Percentiles rank a stretch among this genome's conserved stretches.
Conservation (phyloP, 2,888 invertebrate species). For the Tenthredo mesomela region DNA sequence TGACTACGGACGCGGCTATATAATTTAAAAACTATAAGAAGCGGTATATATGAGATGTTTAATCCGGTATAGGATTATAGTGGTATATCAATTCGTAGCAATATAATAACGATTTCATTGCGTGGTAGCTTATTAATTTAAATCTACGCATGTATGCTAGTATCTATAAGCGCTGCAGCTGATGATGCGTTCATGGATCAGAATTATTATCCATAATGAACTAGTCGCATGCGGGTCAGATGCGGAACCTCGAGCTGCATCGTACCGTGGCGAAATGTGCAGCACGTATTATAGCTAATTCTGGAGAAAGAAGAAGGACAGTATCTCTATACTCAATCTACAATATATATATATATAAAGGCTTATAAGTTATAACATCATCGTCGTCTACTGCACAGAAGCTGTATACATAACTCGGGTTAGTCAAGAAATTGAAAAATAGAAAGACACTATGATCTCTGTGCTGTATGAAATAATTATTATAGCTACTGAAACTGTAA, state of each 20-base stretch:
- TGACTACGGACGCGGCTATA: neutral
- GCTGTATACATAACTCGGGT: neutral
- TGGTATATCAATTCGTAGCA: constrained; percentile 17
- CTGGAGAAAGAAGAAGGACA: constrained; percentile 32
- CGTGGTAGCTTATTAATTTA: constrained; percentile 21
- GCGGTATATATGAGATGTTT: neutral
- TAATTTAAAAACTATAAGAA: neutral
- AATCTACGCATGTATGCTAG: neutral
- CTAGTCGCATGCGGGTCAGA: constrained; percentile 18
- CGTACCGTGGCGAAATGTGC: constrained; percentile 34
- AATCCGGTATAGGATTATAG: neutral
- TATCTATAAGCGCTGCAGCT: constrained; percentile 8
- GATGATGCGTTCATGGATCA: constrained; percentile 11
- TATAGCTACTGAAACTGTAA: neutral
- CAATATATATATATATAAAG: neutral
- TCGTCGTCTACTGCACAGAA: constrained; percentile 14
- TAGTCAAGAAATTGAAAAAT: neutral
- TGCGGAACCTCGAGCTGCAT: constrained; percentile 4
- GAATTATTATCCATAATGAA: constrained; percentile 31
- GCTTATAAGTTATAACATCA: neutral
- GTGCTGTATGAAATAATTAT: neutral
- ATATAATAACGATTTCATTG: constrained; percentile 24
- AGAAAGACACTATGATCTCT: neutral
- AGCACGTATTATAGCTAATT: neutral
- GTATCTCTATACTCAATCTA: neutral